Evolutionary conservation across 2,113 vertebrate genomes (phyloP).

Genomic region (Notechis scutatus): DNA sequence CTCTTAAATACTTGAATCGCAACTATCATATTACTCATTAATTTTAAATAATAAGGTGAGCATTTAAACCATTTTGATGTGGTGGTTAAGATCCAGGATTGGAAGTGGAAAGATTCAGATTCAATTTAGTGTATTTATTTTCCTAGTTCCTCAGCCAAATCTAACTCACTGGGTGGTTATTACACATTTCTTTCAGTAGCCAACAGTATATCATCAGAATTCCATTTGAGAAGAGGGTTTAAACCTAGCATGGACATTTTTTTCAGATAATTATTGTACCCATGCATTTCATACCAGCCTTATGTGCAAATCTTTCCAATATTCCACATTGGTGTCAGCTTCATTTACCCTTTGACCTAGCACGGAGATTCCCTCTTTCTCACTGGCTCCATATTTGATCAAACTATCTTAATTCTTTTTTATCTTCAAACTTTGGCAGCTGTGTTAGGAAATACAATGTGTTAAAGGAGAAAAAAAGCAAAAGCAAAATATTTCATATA

Average conservation of each 20-base stretch:
- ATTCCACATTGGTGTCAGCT: too few relatives aligned
- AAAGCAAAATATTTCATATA: neutral
- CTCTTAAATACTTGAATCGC: neutral
- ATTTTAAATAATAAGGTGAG: neutral
- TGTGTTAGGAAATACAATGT: neutral
- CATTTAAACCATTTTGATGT: neutral
- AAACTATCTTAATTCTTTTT: neutral
- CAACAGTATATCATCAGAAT: neutral
- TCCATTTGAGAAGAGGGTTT: neutral
- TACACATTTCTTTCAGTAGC: neutral
- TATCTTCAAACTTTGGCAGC: neutral
- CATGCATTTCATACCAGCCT: neutral
- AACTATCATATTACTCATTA: neutral
- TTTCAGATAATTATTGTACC: neutral
- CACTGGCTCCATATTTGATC: neutral
- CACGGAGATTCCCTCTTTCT: neutral
- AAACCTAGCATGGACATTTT: neutral
- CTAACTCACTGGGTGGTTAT: neutral
- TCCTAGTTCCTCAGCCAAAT: neutral
- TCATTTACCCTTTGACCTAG: too few relatives aligned
- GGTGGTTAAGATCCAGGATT: neutral
- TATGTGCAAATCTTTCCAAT: neutral
- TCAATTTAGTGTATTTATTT: neutral
- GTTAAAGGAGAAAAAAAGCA: neutral
- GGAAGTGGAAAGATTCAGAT: neutral